phyloP scores from a whole-genome alignment of 1,140 invertebrate genomes.

The Drosophila eugracilis region DNA sequence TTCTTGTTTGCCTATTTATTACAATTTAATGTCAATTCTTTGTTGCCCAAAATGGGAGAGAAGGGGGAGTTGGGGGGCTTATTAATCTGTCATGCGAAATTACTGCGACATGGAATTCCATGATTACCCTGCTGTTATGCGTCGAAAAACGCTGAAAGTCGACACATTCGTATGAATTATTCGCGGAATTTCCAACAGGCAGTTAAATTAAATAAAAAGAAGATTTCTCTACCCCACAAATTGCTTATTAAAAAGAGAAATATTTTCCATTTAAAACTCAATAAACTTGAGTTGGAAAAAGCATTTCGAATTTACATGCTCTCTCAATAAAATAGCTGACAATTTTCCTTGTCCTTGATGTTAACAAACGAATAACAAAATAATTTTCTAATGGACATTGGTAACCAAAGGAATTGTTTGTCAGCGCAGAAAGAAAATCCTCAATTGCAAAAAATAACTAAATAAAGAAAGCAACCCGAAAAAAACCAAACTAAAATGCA shows the following conservation, averaged over 20 bases:
- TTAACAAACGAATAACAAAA: constrained; percentile 34
- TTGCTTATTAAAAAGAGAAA: too few species aligned
- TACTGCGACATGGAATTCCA: constrained; percentile 40
- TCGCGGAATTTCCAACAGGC: constrained; percentile 4
- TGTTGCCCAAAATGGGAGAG: constrained; percentile 4
- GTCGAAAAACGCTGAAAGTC: constrained; percentile 28
- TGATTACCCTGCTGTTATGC: constrained; percentile 27
- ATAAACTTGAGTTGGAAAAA: too few species aligned
- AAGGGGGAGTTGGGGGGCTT: constrained; percentile 8
- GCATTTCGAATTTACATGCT: neutral
- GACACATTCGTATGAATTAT: constrained; percentile 30
- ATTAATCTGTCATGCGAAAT: constrained; percentile 54
- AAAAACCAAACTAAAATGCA: constrained; percentile 41
- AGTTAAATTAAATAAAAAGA: neutral
- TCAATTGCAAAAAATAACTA: constrained; percentile 8
- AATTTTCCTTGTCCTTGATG: constrained; percentile 7
- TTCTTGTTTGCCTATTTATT: constrained; percentile 65
- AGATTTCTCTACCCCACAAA: neutral
- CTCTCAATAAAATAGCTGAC: neutral
- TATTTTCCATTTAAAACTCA: too few species aligned
- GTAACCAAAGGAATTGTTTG: constrained; percentile 17
- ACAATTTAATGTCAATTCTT: constrained; percentile 72
- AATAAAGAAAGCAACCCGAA: neutral
- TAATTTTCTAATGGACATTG: constrained; percentile 24
- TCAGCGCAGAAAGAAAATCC: neutral